A percentile compares a stretch with the other conserved stretches of the same genome.
Conservation (phyloP, 2,888 invertebrate genomes). For the Liodrosophila aerea region DNA sequence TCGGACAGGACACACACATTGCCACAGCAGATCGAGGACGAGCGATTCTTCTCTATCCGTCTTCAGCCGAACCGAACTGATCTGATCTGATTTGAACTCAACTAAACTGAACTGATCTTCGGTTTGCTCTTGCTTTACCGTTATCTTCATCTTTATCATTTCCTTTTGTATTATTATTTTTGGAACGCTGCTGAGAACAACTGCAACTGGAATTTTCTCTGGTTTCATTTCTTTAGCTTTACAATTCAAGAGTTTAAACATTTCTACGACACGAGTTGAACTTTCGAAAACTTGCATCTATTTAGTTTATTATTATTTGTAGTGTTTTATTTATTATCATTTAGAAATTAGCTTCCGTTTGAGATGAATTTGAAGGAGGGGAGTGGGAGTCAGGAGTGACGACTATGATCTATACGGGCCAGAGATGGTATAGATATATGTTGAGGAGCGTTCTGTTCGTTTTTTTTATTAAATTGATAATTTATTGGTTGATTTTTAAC, state of each 20-base stretch:
- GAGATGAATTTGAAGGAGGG: conserved; percentile 33
- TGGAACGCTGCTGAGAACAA: conserved; percentile 73
- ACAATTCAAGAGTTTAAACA: conserved; percentile 63
- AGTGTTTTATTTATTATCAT: conserved; percentile 31
- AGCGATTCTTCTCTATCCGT: conserved; percentile 28
- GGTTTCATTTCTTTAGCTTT: conserved; percentile 22
- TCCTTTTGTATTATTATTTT: conserved; percentile 8
- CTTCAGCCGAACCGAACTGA: conserved; percentile 60
- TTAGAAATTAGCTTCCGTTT: conserved; percentile 21
- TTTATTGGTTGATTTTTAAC: conserved; percentile 27
- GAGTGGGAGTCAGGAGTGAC: conserved; percentile 26
- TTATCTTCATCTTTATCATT: conserved; percentile 9
- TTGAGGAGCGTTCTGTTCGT: conserved; percentile 16
- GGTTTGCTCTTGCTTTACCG: conserved; percentile 13
- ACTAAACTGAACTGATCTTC: conserved; percentile 47
- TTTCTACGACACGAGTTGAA: conserved; percentile 65
- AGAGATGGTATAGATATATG: conserved; percentile 25
- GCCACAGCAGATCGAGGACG: conserved; percentile 63
- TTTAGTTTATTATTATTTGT: conserved; percentile 35
- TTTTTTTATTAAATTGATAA: conserved; percentile 15
- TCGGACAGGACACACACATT: conserved; percentile 68
- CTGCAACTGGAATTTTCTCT: conserved; percentile 70
- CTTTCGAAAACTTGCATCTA: conserved; percentile 38
- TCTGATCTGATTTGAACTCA: conserved; percentile 42
- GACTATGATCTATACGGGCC: conserved; percentile 33